Base-by-base conservation (phyloP, 2,113 vertebrate species). In the Orcinus orca region DNA sequence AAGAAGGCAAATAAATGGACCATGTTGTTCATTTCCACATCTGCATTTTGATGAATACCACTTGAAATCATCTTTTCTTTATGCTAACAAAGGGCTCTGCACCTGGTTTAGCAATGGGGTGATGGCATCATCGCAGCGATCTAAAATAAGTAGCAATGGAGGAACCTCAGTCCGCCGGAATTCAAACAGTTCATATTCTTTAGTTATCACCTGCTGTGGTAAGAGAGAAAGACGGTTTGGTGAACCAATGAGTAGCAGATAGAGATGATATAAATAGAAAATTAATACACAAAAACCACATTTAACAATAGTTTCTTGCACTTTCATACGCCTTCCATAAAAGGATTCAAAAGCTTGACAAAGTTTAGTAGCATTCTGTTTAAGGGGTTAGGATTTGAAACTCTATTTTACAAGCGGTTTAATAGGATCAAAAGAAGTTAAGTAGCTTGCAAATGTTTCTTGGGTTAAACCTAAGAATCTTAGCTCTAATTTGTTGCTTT, bases 131-230 rank as follows among this genome's bases (percentile, higher is more conserved):
- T 99, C 99, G 0, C 99, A 99, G 13, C 99, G 98, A 97, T 99
- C 99, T 58, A 99, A 98, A 93, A 99, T 99, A 47, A 99, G 99
- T 0, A 99, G 99, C 65, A 99, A 97, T 0, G 99, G 99, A 92
- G 99, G 99, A 58, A 99, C 99, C 94, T 99, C 99, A 0, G 99
- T 99, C 97, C 99, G 99, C 15, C 99, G 99, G 97, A 99, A 99
- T 96, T 99, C 99, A 53, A 99, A 99, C 86, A 99, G 98, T 97
- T 99, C 99, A 0, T 99, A 99, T 95, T 99, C 99, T 94, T 99
- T 99, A 0, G 99, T 99, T 98, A 99, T 99, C 65, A 99, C 99
- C 99, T 99, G 99, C 99, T 99, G 98, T 21, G 17, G 41, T 71
- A 33, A 94, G 1, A 77, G 5, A n/a, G 53, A 31, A 63, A 76